Evolutionary conservation across 2,888 invertebrate species (phyloP).

Genomic region (Oegoconia quadripuncta): DNA sequence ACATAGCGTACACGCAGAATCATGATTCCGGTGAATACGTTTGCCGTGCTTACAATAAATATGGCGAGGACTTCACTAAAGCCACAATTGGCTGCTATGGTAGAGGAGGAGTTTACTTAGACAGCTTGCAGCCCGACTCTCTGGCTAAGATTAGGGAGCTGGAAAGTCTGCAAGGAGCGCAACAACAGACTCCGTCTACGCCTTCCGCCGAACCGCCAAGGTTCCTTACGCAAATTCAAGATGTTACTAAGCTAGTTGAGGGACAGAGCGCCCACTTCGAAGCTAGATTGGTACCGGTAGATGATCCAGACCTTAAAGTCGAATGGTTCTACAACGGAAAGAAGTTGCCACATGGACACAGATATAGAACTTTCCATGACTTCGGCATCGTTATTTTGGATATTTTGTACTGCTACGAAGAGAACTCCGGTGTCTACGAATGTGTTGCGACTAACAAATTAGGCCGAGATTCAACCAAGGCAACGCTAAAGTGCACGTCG

Average conservation of each 20-base stretch:
- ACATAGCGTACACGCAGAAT: conserved; percentile 95
- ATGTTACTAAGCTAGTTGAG: conserved; percentile 92
- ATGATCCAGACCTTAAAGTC: conserved; percentile 95
- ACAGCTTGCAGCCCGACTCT: conserved; percentile 94
- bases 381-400: conserved; percentile 98
- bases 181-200: conserved; percentile 81
- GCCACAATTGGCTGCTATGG: conserved; percentile 92
- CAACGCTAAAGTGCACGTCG: conserved; percentile 90
- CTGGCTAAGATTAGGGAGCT: conserved; percentile 92
- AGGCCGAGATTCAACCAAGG: conserved; percentile 92
- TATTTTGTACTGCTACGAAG: conserved; percentile 96
- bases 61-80: conserved; percentile 92
- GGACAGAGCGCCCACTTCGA: conserved; percentile 97
- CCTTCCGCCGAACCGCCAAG: conserved; percentile 90
- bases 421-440: conserved; percentile 96
- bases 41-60: conserved; percentile 94
- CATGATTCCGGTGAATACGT: conserved; percentile 96
- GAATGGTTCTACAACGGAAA: conserved; percentile 98
- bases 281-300: conserved; percentile 94
- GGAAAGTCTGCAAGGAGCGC: conserved; percentile 85
- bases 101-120: conserved; percentile 91
- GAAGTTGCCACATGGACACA: conserved; percentile 95
- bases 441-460: conserved; percentile 95
- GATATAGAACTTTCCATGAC: conserved; percentile 98
- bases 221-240: conserved; percentile 92